A percentile compares a stretch with the other conserved stretches of the same genome.
phyloP scores from a whole-genome alignment of 1,140 invertebrate species.

The Eurytemora carolleeae region DNA sequence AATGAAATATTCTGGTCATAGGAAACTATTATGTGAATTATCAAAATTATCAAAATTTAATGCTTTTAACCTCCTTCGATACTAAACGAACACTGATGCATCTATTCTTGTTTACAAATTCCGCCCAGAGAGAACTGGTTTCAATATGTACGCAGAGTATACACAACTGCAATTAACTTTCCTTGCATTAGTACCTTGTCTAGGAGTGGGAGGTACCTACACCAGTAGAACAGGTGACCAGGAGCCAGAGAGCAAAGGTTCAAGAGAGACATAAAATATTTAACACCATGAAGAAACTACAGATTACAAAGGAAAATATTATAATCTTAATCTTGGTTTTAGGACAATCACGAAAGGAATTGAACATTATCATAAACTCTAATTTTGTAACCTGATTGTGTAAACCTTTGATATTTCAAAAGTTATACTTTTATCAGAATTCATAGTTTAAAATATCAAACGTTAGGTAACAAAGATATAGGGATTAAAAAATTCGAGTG shows the following conservation, averaged over 20 bases:
- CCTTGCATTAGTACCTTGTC: not conserved
- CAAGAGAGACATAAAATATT: slow-evolving; percentile 7
- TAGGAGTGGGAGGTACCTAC: slow-evolving; percentile 6
- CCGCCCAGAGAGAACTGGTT: no score
- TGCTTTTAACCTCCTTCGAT: not conserved
- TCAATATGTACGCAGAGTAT: not conserved
- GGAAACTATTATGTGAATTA: not conserved
- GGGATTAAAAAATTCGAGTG: no score
- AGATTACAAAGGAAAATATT: slow-evolving; percentile 3
- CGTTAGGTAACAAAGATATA: not conserved
- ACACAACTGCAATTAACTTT: not conserved
- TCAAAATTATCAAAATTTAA: slow-evolving; percentile 2
- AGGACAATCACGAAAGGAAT: no score
- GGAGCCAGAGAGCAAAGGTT: slow-evolving; percentile 3
- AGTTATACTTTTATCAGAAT: not conserved
- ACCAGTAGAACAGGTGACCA: not conserved
- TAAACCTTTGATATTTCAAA: not conserved
- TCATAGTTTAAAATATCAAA: not conserved
- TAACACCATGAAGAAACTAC: slow-evolving; percentile 8
- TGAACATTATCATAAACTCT: no score
- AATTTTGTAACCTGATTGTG: no score
- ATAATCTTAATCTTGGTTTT: not conserved
- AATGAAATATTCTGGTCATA: not conserved
- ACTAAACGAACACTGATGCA: not conserved
- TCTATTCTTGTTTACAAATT: not conserved